Evolutionary conservation across 1,140 invertebrate genomes (phyloP).

Genomic region (Zophobas morio): DNA sequence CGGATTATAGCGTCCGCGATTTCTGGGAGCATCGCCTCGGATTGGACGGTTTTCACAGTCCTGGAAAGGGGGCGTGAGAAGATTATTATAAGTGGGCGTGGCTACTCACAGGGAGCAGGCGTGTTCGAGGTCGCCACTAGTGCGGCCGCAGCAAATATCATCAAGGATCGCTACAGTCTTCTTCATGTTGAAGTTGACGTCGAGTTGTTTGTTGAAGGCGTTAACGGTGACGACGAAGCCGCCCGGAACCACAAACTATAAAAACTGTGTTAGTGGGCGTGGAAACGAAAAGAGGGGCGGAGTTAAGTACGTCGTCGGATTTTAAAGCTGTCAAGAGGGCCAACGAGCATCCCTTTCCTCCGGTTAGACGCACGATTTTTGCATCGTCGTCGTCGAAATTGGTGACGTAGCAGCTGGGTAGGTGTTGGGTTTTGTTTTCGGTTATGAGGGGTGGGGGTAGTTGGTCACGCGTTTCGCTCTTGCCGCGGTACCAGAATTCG

Average conservation of each 20-base stretch:
- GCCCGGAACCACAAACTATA: conserved; percentile 58
- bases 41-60: conserved; percentile 56
- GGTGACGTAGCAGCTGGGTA: conserved; percentile 54
- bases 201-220: conserved; percentile 55
- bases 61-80: conserved; percentile 54
- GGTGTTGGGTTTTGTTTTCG: conserved; percentile 43
- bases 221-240: conserved; percentile 61
- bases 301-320: conserved; percentile 65
- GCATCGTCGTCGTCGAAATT: conserved; percentile 52
- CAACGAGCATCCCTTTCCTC: conserved; percentile 82
- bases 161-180: conserved; percentile 57
- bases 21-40: conserved; percentile 53
- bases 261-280: background rate
- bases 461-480: background rate
- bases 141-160: conserved; percentile 59
- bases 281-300: background rate
- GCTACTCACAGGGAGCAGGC: conserved; percentile 59
- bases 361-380: conserved; percentile 68
- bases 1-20: conserved; percentile 41
- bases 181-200: conserved; percentile 56
- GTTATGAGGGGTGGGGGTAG: conserved; percentile 41
- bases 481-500: conserved; percentile 53
- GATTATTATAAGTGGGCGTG: background rate
- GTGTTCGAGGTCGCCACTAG: conserved; percentile 56
- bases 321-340: conserved; percentile 73